Base-by-base conservation (phyloP, 2,113 vertebrate genomes). In the Xyrauchen texanus region DNA sequence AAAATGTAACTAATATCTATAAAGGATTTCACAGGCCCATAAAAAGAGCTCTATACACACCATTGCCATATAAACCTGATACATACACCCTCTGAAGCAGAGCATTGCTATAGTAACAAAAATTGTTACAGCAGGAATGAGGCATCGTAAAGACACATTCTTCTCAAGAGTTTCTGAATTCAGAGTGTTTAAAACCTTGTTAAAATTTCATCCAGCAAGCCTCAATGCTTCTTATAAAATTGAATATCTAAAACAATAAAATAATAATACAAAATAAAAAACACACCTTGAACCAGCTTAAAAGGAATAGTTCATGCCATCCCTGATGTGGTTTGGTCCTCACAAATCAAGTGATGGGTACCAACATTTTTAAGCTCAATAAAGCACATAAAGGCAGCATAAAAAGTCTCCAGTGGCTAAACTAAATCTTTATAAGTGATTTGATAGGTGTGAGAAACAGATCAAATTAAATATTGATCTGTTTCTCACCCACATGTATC, bases 1-100 rank as follows among this genome's bases (percentile, higher is more conserved):
- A 87, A 85, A 90, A 87, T 87, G 75, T 89, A 91, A 88, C 64
- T 63, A 34, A 57, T 81, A 71, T 80, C 87, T 76, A 88, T 86
- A 89, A 85, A 89, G 12, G n/a, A 81, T 84, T 83, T 87, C 75
- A 82, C 80, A 79, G 85, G 84, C 70, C 84, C 57, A 83, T 88
- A 85, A 87, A 85, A 87, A 88, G 69, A 87, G 80, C 82, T 64
- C 70, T 78, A 77, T 77, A 61, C 68, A 74, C 68, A 69, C 65
- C 6, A 7, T 4, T 78, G 81, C 13, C 78, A 81, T 81, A 71
- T 87, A 85, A 84, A 85, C 70, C 68, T 34, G 79, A 42, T 34
- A 34, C 21, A 34, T 34, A 34, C 1, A 61, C 51, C n/a, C 16
- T 60, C 57, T 42, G 15, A 34, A 74, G 72, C 65, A 42, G 7